A percentile compares a stretch with the other conserved stretches of the same genome.
These are phyloP conservation scores for Antechinus stuartii DNA, from an alignment of 2,113 vertebrate species.

Conservation along the genomic window DNA sequence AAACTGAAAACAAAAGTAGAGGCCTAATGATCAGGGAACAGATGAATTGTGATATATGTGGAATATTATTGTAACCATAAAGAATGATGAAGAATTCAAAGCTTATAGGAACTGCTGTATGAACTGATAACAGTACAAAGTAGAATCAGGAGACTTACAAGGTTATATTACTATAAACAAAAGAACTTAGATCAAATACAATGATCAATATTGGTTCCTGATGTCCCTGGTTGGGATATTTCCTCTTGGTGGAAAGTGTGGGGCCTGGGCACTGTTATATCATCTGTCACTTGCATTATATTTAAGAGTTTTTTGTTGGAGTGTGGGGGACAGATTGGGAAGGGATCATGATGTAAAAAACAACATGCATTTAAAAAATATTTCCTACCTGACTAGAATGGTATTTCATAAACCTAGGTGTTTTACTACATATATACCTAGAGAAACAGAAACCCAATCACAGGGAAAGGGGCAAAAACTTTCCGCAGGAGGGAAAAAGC, in stretches of 20 bases:
- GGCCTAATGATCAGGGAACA: background rate
- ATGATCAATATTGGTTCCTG: background rate
- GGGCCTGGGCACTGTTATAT: background rate
- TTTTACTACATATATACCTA: background rate
- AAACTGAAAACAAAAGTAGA: background rate
- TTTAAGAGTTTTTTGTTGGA: background rate
- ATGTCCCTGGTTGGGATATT: background rate
- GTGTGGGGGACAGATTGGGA: background rate
- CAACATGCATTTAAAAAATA: background rate
- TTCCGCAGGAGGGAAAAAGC: background rate
- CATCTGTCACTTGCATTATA: background rate
- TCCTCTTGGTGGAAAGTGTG: background rate
- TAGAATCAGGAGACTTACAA: background rate
- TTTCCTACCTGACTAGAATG: background rate
- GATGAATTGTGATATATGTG: background rate
- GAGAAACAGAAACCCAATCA: background rate
- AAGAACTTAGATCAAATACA: background rate
- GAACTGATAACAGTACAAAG: background rate
- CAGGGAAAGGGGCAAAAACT: conserved; percentile 3
- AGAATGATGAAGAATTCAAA: background rate
- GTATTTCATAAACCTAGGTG: background rate
- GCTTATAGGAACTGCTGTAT: background rate
- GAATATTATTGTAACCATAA: background rate
- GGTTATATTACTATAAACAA: background rate
- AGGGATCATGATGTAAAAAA: background rate